A percentile compares a stretch with the other conserved stretches of the same genome.
Evolutionary conservation across 1,140 invertebrate species (phyloP).

Genomic region (Micrasema minimum): DNA sequence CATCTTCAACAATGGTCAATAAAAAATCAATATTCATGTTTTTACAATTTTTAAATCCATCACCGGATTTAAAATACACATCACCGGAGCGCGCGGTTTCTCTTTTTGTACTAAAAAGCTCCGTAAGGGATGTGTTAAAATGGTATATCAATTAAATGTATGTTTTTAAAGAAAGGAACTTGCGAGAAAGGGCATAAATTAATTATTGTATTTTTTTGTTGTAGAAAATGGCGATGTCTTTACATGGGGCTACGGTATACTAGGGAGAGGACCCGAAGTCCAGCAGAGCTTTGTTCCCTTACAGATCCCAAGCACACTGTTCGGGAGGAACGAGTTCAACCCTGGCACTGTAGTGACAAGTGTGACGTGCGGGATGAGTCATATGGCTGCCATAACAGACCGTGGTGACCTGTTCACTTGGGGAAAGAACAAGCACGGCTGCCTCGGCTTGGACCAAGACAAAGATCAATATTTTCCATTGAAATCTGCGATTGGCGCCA

Average conservation of each 20-base stretch:
- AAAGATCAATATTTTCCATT: conserved; percentile 91
- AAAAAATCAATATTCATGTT: too few relatives aligned
- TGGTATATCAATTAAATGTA: too few relatives aligned
- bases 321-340: conserved; percentile 87
- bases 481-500: conserved; percentile 81
- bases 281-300: conserved; percentile 73
- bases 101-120: too few relatives aligned
- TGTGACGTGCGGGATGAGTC: conserved; percentile 79
- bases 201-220: conserved; percentile 51
- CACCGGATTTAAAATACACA: too few relatives aligned
- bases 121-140: too few relatives aligned
- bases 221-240: conserved; percentile 85
- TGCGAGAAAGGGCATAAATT: too few relatives aligned
- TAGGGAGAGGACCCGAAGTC: conserved; percentile 87
- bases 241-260: conserved; percentile 92
- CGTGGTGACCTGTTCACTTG: conserved; percentile 88
- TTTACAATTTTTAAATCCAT: too few relatives aligned
- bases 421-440: conserved; percentile 87
- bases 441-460: conserved; percentile 81
- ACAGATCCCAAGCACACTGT: conserved; percentile 80
- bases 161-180: too few relatives aligned
- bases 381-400: conserved; percentile 84
- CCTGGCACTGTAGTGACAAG: conserved; percentile 73
- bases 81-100: too few relatives aligned
- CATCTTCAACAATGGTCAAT: too few relatives aligned